Evolutionary conservation across 2,113 vertebrate genomes (phyloP).

Genomic region (Stercorarius parasiticus): DNA sequence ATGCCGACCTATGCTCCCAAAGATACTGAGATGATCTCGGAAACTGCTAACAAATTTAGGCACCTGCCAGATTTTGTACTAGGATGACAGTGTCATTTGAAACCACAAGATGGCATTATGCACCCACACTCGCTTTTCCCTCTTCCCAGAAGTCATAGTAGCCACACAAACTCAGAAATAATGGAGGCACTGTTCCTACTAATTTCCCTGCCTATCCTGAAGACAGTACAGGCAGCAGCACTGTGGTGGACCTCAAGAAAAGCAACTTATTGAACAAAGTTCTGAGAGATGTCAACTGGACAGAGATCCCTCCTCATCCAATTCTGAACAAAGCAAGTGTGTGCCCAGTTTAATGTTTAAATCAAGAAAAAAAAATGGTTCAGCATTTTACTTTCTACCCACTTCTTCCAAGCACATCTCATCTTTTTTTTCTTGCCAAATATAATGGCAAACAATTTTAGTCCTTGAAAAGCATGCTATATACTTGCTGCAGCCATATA

Average conservation of each 20-base stretch:
- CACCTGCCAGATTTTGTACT: background rate
- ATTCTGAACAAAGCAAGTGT: background rate
- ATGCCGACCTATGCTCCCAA: rapidly evolving
- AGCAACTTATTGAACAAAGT: background rate
- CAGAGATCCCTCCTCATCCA: background rate
- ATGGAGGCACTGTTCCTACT: background rate
- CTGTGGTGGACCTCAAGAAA: background rate
- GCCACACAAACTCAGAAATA: background rate
- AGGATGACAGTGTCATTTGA: background rate
- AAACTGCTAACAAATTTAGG: background rate
- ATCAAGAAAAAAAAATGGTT: background rate
- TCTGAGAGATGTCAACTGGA: background rate
- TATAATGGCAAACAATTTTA: background rate
- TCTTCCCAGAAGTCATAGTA: background rate
- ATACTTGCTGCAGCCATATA: background rate
- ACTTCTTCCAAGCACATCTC: background rate
- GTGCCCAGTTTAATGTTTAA: background rate
- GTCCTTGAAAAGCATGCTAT: background rate
- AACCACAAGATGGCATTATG: slow-evolving; percentile 63
- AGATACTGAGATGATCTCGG: background rate
- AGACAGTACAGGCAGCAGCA: background rate
- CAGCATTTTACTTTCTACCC: background rate
- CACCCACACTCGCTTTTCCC: background rate
- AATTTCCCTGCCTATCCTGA: background rate
- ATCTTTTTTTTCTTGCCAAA: background rate